Evolutionary conservation across 2,113 vertebrate genomes (phyloP).

Genomic region (Chaetura pelagica): DNA sequence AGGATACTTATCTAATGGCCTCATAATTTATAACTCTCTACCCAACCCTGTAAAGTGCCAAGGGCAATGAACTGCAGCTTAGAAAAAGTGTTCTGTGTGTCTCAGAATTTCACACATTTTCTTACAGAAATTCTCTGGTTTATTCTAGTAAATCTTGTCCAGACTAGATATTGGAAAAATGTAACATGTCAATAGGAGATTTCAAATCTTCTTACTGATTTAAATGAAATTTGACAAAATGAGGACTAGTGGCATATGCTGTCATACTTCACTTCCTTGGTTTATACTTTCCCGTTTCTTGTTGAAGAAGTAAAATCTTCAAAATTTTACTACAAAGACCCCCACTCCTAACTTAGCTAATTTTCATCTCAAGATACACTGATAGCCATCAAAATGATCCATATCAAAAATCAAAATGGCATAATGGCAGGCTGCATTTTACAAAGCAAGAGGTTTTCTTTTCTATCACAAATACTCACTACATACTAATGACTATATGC

Average conservation of each 20-base stretch:
- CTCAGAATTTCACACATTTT: slow-evolving; percentile 19
- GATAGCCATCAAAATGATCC: background rate
- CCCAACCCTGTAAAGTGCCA: slow-evolving; percentile 12
- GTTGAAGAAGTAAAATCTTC: background rate
- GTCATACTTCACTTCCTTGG: background rate
- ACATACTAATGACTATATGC: background rate
- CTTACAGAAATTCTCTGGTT: background rate
- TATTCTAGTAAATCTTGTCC: background rate
- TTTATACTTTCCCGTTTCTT: background rate
- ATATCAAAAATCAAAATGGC: background rate
- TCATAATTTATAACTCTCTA: slow-evolving; percentile 43
- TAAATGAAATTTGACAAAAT: background rate
- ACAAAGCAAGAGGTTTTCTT: background rate
- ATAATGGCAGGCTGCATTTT: background rate
- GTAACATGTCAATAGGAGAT: background rate
- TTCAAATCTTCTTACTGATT: background rate
- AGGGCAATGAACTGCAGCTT: slow-evolving; percentile 27
- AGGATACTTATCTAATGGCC: slow-evolving; percentile 52
- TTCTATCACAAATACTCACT: background rate
- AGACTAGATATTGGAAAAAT: background rate
- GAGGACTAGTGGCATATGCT: background rate
- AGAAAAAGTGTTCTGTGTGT: background rate
- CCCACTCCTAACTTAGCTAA: background rate
- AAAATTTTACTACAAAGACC: background rate
- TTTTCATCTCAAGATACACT: background rate